Percentiles rank a stretch among this genome's conserved stretches.
Evolutionary conservation across 2,113 vertebrate species (phyloP).

Genomic region (Scopus umbretta): DNA sequence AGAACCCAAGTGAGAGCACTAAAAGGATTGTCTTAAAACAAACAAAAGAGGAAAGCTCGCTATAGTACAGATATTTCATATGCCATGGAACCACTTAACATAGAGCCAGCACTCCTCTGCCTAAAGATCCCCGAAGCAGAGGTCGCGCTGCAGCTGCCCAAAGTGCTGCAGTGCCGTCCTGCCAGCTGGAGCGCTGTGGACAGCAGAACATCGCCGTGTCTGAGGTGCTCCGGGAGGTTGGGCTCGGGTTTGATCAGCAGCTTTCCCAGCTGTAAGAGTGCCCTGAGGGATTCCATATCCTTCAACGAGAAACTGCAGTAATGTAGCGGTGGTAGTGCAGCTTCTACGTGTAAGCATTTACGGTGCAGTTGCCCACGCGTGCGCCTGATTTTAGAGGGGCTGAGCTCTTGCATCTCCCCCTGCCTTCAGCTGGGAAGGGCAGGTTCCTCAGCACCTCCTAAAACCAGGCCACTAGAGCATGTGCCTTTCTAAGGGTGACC

Average conservation of each 20-base stretch:
- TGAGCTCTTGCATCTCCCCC: neutral
- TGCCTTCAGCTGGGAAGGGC: neutral
- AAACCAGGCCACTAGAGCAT: neutral
- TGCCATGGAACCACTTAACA: neutral
- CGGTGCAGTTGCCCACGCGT: fast-evolving
- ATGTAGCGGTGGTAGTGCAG: neutral
- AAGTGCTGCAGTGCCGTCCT: neutral
- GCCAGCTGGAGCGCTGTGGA: neutral
- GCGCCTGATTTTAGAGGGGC: fast-evolving
- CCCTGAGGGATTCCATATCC: neutral
- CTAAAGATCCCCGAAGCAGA: neutral
- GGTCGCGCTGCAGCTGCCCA: neutral
- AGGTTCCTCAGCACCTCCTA: neutral
- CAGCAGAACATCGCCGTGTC: neutral
- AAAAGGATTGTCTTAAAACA: neutral
- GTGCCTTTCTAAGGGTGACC: slow-evolving; percentile 40
- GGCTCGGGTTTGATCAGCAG: neutral
- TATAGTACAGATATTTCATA: neutral
- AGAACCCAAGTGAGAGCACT: neutral
- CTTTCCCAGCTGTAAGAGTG: neutral
- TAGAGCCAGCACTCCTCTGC: neutral
- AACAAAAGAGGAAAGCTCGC: neutral
- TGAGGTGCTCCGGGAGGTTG: neutral
- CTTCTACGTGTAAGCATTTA: fast-evolving
- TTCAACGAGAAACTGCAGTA: neutral